A percentile compares a stretch with the other conserved stretches of the same genome.
These are phyloP conservation scores for Aricia artaxerxes DNA, from an alignment of 2,888 invertebrate genomes.

Conservation along the genomic window DNA sequence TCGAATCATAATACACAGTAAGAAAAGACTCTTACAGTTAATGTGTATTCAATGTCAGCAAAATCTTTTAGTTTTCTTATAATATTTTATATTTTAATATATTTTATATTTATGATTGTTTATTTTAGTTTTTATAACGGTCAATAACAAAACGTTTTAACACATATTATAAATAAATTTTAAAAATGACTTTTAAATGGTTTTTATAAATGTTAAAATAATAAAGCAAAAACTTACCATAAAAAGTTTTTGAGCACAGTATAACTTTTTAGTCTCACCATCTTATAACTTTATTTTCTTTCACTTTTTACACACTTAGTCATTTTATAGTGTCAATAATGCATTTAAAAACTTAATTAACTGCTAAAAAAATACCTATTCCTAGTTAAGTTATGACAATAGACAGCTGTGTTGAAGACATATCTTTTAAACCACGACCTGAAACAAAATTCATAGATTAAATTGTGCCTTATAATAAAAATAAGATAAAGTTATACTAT, in stretches of 20 bases:
- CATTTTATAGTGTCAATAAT: constrained; percentile 36
- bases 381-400: background rate
- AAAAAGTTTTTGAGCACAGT: constrained; percentile 51
- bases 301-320: constrained; percentile 36
- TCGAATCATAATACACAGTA: background rate
- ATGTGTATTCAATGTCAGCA: too few species aligned
- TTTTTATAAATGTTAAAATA: constrained; percentile 7
- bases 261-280: constrained; percentile 56
- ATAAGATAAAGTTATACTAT: too few species aligned
- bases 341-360: background rate
- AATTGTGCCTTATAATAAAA: background rate
- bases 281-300: constrained; percentile 41
- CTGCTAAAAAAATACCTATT: background rate
- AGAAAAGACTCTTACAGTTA: background rate
- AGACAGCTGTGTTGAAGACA: background rate
- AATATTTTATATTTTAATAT: too few species aligned
- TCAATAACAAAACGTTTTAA: too few species aligned
- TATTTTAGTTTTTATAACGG: too few species aligned
- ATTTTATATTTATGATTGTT: too few species aligned
- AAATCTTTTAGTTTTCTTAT: too few species aligned
- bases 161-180: too few species aligned
- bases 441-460: background rate
- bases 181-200: background rate
- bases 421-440: background rate
- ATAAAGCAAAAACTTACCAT: constrained; percentile 54